These are phyloP conservation scores for Lymantria monacha DNA, from an alignment of 2,888 invertebrate species.

Conservation along the genomic window DNA sequence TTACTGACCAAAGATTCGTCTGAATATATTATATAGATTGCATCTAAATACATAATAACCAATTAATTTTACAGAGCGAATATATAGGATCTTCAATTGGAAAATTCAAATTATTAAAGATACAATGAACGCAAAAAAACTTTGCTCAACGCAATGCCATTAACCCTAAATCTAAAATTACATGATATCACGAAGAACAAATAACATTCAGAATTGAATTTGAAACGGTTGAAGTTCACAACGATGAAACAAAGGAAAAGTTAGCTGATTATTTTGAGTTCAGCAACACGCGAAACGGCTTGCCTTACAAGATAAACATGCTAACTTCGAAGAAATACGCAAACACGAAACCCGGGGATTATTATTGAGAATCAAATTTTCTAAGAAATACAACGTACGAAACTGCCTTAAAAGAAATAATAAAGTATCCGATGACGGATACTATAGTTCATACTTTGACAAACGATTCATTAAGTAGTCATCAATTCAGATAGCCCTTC, in stretches of 20 bases:
- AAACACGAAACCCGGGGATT: conserved; percentile 61
- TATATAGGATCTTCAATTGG: no score
- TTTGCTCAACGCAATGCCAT: no score
- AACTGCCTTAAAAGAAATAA: conserved; percentile 32
- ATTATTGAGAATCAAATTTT: conserved; percentile 57
- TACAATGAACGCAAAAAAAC: no score
- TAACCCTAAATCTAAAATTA: neutral
- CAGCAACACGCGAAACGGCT: conserved; percentile 66
- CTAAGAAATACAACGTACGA: conserved; percentile 52
- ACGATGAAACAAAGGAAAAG: conserved; percentile 52
- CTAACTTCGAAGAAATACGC: conserved; percentile 67
- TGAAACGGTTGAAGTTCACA: conserved; percentile 46
- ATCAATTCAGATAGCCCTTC: conserved; percentile 43
- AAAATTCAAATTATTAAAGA: no score
- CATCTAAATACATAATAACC: no score
- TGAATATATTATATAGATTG: no score
- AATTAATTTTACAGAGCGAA: no score
- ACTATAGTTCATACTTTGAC: conserved; percentile 39
- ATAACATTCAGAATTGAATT: conserved; percentile 35
- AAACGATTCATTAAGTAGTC: conserved; percentile 31
- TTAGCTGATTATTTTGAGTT: conserved; percentile 67
- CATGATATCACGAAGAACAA: conserved; percentile 17
- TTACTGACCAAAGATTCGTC: no score
- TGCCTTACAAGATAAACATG: conserved; percentile 67
- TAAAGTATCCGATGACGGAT: conserved; percentile 42